Evolutionary conservation across 2,113 vertebrate species (phyloP).

Genomic region (Marcusenius ussheri): DNA sequence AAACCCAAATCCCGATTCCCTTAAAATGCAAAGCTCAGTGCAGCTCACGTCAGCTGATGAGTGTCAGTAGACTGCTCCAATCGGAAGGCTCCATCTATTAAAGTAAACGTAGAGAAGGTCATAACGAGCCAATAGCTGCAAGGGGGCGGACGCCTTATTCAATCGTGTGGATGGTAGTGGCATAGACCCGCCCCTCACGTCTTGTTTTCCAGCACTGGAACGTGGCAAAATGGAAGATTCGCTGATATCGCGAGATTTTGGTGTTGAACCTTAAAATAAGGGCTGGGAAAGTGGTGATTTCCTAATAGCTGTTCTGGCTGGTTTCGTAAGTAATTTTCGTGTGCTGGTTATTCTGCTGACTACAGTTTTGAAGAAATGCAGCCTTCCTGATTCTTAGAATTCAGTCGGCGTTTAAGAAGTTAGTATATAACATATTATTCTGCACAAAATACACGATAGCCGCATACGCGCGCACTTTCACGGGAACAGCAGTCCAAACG

Average conservation of each 20-base stretch:
- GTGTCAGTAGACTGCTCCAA: constrained; percentile 25
- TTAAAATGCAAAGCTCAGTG: constrained; percentile 33
- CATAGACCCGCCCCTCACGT: constrained; percentile 32
- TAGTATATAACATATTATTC: not conserved
- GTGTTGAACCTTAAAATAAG: not conserved
- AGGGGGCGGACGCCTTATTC: constrained; percentile 43
- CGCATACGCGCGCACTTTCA: too few relatives aligned
- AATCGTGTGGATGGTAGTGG: constrained; percentile 45
- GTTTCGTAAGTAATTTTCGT: not conserved
- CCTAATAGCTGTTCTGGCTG: not conserved
- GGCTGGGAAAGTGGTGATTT: not conserved
- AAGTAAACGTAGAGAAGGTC: not conserved
- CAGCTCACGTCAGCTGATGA: constrained; percentile 26
- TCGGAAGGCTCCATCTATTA: not conserved
- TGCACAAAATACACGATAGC: too few relatives aligned
- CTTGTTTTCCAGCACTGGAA: constrained; percentile 37
- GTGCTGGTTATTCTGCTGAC: not conserved
- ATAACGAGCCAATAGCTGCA: constrained; percentile 21
- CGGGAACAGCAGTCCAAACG: too few relatives aligned
- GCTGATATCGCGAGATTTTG: constrained; percentile 24
- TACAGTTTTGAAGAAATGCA: not conserved
- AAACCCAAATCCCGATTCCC: constrained; percentile 34
- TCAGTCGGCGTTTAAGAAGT: not conserved
- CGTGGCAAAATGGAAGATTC: constrained; percentile 57
- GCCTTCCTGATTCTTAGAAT: not conserved